Percentiles rank a stretch among this genome's conserved stretches.
Conservation (phyloP, 37 sponge, comb jelly and placozoan species). For the Beroe ovata region DNA sequence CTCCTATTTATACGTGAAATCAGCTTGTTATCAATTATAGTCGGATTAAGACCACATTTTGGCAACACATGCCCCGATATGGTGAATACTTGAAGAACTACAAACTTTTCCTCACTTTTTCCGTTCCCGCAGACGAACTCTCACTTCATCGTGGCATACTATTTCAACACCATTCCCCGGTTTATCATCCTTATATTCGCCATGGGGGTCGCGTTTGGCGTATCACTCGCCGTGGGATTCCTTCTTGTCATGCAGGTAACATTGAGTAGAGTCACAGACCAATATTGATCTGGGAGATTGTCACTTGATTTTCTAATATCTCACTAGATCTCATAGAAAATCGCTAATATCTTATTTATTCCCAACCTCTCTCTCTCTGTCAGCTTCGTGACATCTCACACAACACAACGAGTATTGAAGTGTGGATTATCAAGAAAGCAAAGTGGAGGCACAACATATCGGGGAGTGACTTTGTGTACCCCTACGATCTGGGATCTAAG, state of each 20-base stretch:
- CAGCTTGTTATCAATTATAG: no score
- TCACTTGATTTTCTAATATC: no score
- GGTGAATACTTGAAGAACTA: no score
- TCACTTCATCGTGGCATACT: constrained; percentile 47
- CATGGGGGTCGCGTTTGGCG: constrained; percentile 19
- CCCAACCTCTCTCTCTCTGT: background rate
- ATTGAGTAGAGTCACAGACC: no score
- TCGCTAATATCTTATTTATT: background rate
- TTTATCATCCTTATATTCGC: constrained; percentile 38
- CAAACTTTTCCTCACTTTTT: background rate
- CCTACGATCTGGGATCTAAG: constrained; percentile 61
- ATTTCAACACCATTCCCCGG: constrained; percentile 1
- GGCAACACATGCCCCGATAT: no score
- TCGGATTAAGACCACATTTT: no score
- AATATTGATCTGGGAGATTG: no score
- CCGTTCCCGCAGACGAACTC: background rate
- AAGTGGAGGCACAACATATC: constrained; percentile 23
- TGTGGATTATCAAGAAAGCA: constrained; percentile 42
- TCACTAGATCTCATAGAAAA: no score
- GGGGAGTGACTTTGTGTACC: constrained; percentile 4
- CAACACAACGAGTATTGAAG: constrained; percentile 35
- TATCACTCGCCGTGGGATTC: constrained; percentile 64
- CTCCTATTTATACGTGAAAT: no score
- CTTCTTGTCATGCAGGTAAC: constrained; percentile 51
- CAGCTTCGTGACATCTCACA: constrained; percentile 19